phyloP scores from a whole-genome alignment of 2,797 vertebrate genomes.

The Argya squamiceps region DNA sequence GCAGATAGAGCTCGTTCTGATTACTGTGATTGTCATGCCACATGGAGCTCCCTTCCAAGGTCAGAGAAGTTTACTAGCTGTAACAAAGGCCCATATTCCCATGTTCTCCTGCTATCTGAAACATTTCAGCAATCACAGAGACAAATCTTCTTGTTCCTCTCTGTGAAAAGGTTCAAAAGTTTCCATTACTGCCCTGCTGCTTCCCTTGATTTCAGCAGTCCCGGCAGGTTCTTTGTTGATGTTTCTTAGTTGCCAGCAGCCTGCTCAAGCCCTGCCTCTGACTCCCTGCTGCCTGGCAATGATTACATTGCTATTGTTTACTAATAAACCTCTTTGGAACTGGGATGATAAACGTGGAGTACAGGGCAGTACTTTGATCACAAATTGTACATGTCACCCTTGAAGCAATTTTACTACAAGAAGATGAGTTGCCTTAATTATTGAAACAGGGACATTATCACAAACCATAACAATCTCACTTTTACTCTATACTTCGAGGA shows the following conservation, averaged over 20 bases:
- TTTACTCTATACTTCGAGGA: background rate
- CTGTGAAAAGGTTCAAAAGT: constrained; percentile 12
- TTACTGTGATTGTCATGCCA: background rate
- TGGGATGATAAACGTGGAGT: background rate
- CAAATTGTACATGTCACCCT: background rate
- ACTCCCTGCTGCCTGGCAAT: background rate
- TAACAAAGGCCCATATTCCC: background rate
- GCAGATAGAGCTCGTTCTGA: constrained; percentile 24
- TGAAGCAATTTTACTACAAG: constrained; percentile 18
- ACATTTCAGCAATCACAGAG: constrained; percentile 25
- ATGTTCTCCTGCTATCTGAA: background rate
- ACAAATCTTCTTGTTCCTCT: constrained; percentile 2
- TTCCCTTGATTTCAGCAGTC: constrained; percentile 7
- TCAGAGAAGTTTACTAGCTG: background rate
- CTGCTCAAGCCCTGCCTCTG: background rate
- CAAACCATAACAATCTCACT: background rate
- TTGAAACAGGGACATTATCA: constrained; percentile 6
- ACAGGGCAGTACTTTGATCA: background rate
- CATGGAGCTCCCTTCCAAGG: background rate
- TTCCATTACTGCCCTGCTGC: constrained; percentile 21
- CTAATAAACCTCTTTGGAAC: constrained; percentile 18
- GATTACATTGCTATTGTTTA: constrained; percentile 19
- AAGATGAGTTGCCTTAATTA: constrained; percentile 17
- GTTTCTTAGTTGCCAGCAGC: background rate
- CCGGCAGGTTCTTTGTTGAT: background rate